Conservation (phyloP, 1,140 invertebrate genomes). For the Drosophila sulfurigaster region DNA sequence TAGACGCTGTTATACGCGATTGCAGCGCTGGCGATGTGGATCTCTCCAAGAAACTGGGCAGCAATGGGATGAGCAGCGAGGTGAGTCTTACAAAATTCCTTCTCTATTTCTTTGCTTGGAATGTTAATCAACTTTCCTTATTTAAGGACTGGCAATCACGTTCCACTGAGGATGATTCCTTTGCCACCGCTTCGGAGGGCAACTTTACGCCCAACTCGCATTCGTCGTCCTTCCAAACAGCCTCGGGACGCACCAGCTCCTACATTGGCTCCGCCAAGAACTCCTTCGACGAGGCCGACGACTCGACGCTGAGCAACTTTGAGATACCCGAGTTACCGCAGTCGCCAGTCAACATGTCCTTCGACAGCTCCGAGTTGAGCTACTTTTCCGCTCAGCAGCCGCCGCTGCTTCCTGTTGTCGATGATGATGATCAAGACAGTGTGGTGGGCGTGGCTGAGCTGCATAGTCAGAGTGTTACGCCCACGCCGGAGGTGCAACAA, state of each 20-base stretch:
- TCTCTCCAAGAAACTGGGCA: slow-evolving; percentile 71
- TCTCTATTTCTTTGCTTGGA: no score
- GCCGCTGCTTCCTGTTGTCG: slow-evolving; percentile 19
- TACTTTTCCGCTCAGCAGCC: slow-evolving; percentile 58
- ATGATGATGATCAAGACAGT: slow-evolving; percentile 73
- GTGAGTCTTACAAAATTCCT: slow-evolving; percentile 40
- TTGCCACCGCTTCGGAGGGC: slow-evolving; percentile 89
- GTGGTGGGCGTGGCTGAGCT: slow-evolving; percentile 68
- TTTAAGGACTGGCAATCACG: slow-evolving; percentile 83
- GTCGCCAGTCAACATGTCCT: slow-evolving; percentile 77
- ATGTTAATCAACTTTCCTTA: not conserved
- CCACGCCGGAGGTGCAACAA: slow-evolving; percentile 69
- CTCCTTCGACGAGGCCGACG: slow-evolving; percentile 81
- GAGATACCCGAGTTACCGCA: slow-evolving; percentile 73
- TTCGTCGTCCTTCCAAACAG: slow-evolving; percentile 89
- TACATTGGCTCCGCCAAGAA: slow-evolving; percentile 85
- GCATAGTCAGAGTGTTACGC: slow-evolving; percentile 78
- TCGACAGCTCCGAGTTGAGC: slow-evolving; percentile 80
- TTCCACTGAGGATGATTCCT: slow-evolving; percentile 87
- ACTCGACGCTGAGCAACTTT: slow-evolving; percentile 74
- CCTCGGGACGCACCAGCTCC: slow-evolving; percentile 87
- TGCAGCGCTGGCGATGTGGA: slow-evolving; percentile 65
- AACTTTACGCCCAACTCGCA: slow-evolving; percentile 88
- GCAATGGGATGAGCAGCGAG: slow-evolving; percentile 64
- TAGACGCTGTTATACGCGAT: slow-evolving; percentile 87